These are phyloP conservation scores for Cryptotermes secundus DNA, from an alignment of 1,140 invertebrate genomes.

Conservation along the genomic window DNA sequence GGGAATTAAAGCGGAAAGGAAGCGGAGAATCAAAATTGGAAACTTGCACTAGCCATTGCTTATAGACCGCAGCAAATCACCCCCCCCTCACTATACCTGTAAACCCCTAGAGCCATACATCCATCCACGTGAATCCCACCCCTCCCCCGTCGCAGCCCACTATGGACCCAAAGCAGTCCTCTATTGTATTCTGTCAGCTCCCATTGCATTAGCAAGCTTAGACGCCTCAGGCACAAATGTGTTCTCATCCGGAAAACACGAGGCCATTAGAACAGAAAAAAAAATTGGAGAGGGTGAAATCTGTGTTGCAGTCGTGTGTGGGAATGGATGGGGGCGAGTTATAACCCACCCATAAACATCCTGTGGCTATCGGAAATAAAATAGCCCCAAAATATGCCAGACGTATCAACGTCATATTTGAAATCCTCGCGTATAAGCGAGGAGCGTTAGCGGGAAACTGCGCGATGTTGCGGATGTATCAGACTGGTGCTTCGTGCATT, in stretches of 20 bases:
- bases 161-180: neutral
- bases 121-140: neutral
- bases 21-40: neutral
- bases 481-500: no score
- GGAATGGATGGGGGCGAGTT: neutral
- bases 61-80: neutral
- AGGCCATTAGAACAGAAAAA: constrained; percentile 1
- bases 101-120: neutral
- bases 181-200: neutral
- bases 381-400: neutral
- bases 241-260: constrained; percentile 18
- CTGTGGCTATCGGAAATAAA: constrained; percentile 4
- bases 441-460: neutral
- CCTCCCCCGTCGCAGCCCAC: no score
- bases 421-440: neutral
- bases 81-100: neutral
- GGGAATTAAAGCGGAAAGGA: neutral
- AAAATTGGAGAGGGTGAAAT: constrained; percentile 9
- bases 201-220: neutral
- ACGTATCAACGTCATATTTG: neutral
- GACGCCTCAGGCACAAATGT: neutral
- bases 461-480: no score
- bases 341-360: neutral
- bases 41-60: constrained; percentile 1
- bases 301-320: neutral